Base-by-base conservation (phyloP, 1,140 invertebrate species). In the Atta cephalotes region DNA sequence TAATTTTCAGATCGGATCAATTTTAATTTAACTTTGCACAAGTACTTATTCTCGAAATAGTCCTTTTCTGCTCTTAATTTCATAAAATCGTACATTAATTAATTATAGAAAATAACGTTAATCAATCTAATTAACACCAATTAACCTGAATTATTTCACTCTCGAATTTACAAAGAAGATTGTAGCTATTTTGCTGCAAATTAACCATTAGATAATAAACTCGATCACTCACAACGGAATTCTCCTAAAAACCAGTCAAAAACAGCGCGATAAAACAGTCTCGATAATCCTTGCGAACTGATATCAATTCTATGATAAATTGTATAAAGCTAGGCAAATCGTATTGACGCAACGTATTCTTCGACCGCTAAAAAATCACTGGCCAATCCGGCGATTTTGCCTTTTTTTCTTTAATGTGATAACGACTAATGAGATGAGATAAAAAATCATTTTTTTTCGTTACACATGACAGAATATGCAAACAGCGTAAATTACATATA, bases 311-410 rank as follows among this genome's bases (percentile, higher is more conserved):
- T 77, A 12, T 56, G 25, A 79, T 51, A 79, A 79, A 66, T 35
- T 45, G 1, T 49, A 1, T 14, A 51, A 79, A 12, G 3, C n/a
- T 25, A 14, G 21, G 56, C 31, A 31, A 58, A 31, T 65, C 39
- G 25, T 31, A 65, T 63, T 51, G 18, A n/a, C 25, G 25, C 60
- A 65, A 10, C 31, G 21, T 16, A 49, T 18, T 9, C 60, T n/a
- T 79, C 12, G 18, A 79, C 25, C 25, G 25, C 45, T 28, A 31
- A 18, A 79, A 79, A 65, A 79, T 66, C 12, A 79, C 39, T 66
- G 77, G 45, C 18, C 21, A 31, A 3, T 49, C 45, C 10, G 25
- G 2, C 39, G 25, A 14, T 63, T 65, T 28, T 49, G 58, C 25
- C 10, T 45, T 35, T 51, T 74, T 65, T 49, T 78, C 12, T 7